phyloP scores from a whole-genome alignment of 2,797 vertebrate species.

The Cirrhinus molitorella region DNA sequence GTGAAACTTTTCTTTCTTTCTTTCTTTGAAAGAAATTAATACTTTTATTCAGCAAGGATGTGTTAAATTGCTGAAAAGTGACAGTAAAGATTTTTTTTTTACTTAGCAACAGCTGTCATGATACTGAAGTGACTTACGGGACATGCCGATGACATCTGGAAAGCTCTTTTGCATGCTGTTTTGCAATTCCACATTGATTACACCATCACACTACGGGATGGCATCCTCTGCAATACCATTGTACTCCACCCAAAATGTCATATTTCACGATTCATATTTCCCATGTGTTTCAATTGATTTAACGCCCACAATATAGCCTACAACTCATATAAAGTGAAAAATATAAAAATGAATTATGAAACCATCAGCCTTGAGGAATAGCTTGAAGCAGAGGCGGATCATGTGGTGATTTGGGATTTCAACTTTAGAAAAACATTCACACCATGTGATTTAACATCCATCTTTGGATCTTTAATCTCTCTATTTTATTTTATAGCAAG shows the following conservation, averaged over 20 bases:
- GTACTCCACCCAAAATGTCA: not conserved
- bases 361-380: constrained; percentile 4
- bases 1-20: no score
- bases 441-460: not conserved
- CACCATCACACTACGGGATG: not conserved
- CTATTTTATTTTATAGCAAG: not conserved
- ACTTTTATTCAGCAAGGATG: no score
- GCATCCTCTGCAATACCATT: not conserved
- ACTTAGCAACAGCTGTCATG: not conserved
- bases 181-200: constrained; percentile 7
- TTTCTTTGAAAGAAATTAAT: no score
- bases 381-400: constrained; percentile 4
- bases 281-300: not conserved
- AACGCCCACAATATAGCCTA: not conserved
- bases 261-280: constrained; percentile 15
- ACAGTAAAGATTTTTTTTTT: not conserved
- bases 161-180: constrained; percentile 14
- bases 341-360: not conserved
- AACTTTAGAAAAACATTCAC: constrained; percentile 3
- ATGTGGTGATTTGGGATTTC: not conserved
- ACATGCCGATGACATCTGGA: not conserved
- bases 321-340: constrained; percentile 25
- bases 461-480: not conserved
- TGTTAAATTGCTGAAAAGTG: no score
- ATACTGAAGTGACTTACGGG: not conserved